Percentiles rank a stretch among this genome's conserved stretches.
phyloP scores from a whole-genome alignment of 2,113 vertebrate species.

The Hippopotamus amphibius region DNA sequence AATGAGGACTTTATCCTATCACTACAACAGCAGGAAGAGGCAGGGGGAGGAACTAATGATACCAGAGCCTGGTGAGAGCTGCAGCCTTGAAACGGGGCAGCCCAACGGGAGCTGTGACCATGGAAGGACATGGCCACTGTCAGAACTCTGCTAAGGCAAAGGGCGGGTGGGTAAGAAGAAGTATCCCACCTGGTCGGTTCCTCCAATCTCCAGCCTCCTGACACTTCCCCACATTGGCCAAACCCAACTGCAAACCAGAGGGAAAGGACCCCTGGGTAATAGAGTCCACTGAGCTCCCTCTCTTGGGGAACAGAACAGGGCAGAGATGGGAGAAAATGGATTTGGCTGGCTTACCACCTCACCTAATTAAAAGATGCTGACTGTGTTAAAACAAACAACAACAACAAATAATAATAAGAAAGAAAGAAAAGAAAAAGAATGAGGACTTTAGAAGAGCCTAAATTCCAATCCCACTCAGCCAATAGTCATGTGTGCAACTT shows the following conservation, averaged over 20 bases:
- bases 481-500: background rate
- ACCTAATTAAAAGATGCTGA: background rate
- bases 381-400: background rate
- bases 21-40: background rate
- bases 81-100: background rate
- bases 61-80: background rate
- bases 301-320: background rate
- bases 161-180: background rate
- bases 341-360: background rate
- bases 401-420: too few species aligned
- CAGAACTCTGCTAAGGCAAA: background rate
- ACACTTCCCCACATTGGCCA: background rate
- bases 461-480: background rate
- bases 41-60: background rate
- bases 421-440: background rate
- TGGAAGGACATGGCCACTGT: background rate
- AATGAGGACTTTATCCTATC: background rate
- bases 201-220: background rate
- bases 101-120: background rate
- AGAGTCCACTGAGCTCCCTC: background rate
- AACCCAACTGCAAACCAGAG: background rate
- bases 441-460: background rate
- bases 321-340: background rate
- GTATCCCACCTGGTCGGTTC: background rate
- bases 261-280: background rate